Base-by-base conservation (phyloP, 2,113 vertebrate genomes). In the Glareola pratincola region DNA sequence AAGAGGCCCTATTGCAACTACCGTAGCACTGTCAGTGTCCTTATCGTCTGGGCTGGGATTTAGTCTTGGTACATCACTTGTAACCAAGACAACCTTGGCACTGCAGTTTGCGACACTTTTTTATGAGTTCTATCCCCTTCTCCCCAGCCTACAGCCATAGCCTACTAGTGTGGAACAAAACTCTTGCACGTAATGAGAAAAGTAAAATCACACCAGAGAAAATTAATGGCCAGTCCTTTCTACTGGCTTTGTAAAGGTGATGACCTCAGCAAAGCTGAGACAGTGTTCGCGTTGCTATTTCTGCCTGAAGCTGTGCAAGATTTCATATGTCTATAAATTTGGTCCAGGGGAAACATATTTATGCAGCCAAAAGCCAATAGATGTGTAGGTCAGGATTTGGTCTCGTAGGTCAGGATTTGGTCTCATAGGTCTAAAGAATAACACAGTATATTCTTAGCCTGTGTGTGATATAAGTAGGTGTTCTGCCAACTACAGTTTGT, bases 211-310 rank as follows among this genome's bases (percentile, higher is more conserved):
- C 68, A 90, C 51, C 75, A 92, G 73, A 93, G 80, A 95, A 96
- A 97, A 97, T 93, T 54, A 95, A 96, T 89, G 45, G 63, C 45
- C 87, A 82, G 34, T 85, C 72, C 59, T 95, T 92, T 96, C 39
- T 20, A 29, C 45, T 93, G 76, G 43, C 59, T 91, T 95, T 92
- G 48, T 74, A 69, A 94, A 57, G 82, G 74, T 30, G 76, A 10
- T 92, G 92, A 95, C 81, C 86, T 95, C 84, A 91, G 74, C 77
- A 21, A 63, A 83, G 59, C 73, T 87, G 56, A 93, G 50, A 39
- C 76, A 92, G 85, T 69, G 23, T 26, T 90, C 59, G 30, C 41
- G 24, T 41, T 62, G 69, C 54, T 74, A 6, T 5, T 86, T 45
- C 37, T 95, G 19, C 36, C 71, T 73, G 59, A 54, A 91, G 53